Evolutionary conservation across 2,888 invertebrate species (phyloP).

Genomic region (Endotricha flammealis): DNA sequence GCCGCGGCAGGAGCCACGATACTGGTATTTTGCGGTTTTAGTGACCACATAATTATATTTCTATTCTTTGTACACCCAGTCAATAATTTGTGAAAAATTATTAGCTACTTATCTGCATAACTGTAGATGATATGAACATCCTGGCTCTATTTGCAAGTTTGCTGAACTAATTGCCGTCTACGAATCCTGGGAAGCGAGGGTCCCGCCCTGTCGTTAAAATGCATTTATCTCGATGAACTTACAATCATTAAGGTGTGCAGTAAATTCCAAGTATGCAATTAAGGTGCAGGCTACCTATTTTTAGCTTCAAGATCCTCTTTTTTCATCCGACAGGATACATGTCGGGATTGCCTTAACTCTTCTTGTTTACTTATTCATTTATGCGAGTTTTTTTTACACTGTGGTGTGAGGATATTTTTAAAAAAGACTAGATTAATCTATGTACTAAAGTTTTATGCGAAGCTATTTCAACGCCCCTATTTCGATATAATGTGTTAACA

Average conservation of each 20-base stretch:
- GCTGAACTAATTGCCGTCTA: conserved; percentile 34
- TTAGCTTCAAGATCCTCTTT: conserved; percentile 52
- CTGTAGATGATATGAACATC: no score
- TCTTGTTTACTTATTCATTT: background rate
- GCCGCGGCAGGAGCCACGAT: no score
- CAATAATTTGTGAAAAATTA: no score
- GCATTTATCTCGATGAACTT: conserved; percentile 30
- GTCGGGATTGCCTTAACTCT: conserved; percentile 1
- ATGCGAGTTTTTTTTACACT: no score
- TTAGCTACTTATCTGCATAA: no score
- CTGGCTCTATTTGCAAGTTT: conserved; percentile 9
- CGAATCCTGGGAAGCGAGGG: conserved; percentile 29
- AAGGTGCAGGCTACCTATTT: conserved; percentile 62
- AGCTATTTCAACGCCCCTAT: no score
- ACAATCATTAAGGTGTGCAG: conserved; percentile 61
- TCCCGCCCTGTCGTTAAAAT: conserved; percentile 37
- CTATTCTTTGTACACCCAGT: background rate
- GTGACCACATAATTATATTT: no score
- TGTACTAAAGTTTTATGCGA: background rate
- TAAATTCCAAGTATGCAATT: conserved; percentile 68
- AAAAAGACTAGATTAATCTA: background rate
- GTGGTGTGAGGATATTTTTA: no score
- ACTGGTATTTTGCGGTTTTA: no score
- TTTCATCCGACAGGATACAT: conserved; percentile 27
- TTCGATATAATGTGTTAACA: no score